phyloP scores from a whole-genome alignment of 2,888 invertebrate genomes.

The Strigamia transsilvanica region DNA sequence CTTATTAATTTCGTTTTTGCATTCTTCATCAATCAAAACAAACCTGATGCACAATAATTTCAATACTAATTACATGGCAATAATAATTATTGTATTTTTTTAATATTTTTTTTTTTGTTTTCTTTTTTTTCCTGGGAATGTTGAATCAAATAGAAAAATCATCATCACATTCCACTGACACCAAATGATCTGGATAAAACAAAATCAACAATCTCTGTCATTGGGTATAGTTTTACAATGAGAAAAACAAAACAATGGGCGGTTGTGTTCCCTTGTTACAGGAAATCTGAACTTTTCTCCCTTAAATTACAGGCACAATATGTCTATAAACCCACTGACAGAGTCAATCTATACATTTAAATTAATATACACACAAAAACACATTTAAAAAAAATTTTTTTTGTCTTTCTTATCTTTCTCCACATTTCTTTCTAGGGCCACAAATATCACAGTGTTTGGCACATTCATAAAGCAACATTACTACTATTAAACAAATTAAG shows the following conservation, averaged over 20 bases:
- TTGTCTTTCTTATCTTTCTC: constrained; percentile 4
- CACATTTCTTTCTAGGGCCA: neutral
- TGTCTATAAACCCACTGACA: neutral
- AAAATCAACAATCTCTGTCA: constrained; percentile 19
- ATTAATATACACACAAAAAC: constrained; percentile 22
- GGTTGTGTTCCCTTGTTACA: neutral
- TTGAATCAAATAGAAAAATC: neutral
- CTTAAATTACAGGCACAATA: constrained; percentile 23
- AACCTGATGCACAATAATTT: neutral
- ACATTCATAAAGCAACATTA: neutral
- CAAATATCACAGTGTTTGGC: constrained; percentile 38
- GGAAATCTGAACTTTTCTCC: neutral
- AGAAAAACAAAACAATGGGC: neutral
- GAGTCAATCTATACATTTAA: constrained; percentile 24
- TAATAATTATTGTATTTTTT: no score
- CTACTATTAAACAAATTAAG: neutral
- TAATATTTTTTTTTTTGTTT: no score
- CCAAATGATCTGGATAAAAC: constrained; percentile 1
- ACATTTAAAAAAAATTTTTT: neutral
- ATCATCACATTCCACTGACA: neutral
- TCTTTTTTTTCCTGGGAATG: neutral
- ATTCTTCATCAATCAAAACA: neutral
- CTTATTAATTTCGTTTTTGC: neutral
- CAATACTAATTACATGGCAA: neutral
- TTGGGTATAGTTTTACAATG: no score